Conservation (phyloP, 2,797 vertebrate species). For the Otolemur crassicaudatus region DNA sequence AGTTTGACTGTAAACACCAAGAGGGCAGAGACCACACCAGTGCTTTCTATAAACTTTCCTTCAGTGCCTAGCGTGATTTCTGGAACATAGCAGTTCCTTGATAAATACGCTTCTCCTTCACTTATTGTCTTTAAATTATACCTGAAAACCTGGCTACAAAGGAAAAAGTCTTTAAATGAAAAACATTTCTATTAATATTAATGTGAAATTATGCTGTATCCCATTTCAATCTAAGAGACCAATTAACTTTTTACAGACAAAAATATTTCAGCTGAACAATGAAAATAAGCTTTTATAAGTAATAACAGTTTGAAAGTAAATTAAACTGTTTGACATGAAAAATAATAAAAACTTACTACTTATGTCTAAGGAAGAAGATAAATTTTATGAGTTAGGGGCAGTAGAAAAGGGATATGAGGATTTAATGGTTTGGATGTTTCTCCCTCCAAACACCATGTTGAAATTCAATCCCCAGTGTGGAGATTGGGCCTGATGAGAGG, state of each 20-base stretch:
- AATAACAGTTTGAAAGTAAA: constrained; percentile 45
- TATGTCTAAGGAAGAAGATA: constrained; percentile 16
- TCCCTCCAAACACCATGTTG: not conserved
- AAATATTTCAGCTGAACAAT: constrained; percentile 43
- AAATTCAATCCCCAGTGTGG: not conserved
- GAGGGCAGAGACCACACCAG: not conserved
- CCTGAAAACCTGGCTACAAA: not conserved
- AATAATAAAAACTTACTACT: not conserved
- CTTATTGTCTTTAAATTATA: constrained; percentile 17
- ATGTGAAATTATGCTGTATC: not conserved
- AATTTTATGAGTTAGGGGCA: not conserved
- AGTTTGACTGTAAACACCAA: not conserved
- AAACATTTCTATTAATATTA: constrained; percentile 19
- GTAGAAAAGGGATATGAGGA: not conserved
- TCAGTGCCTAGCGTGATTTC: not conserved
- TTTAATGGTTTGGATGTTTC: not conserved
- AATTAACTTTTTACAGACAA: constrained; percentile 21
- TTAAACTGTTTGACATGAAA: constrained; percentile 25
- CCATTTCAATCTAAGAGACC: not conserved
- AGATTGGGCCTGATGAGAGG: not conserved
- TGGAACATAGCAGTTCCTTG: not conserved
- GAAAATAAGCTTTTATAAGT: constrained; percentile 4
- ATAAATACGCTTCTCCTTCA: not conserved
- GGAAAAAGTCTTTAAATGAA: constrained; percentile 21
- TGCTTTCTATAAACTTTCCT: not conserved